Conservation (phyloP, 2,888 invertebrate genomes). For the Patella depressa region DNA sequence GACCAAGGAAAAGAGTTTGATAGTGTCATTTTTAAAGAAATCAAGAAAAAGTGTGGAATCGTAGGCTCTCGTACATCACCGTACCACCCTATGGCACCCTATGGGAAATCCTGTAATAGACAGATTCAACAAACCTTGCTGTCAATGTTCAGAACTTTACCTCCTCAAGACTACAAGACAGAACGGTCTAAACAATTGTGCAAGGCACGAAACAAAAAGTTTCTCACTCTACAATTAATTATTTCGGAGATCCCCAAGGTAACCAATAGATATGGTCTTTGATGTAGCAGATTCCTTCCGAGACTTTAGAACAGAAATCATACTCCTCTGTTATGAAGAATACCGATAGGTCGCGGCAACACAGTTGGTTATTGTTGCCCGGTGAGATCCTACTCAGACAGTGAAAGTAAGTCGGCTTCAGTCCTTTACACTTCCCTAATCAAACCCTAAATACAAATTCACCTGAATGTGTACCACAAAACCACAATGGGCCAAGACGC, state of each 20-base stretch:
- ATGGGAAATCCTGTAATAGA: conserved; percentile 20
- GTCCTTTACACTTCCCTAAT: no score
- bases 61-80: conserved; percentile 13
- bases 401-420: no score
- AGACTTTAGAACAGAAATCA: not conserved
- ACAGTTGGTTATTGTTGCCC: conserved; percentile 19
- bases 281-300: not conserved
- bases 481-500: no score
- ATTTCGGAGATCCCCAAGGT: conserved; percentile 15
- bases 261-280: conserved; percentile 18
- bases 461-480: no score
- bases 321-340: not conserved
- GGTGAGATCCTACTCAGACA: conserved; percentile 5
- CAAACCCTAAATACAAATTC: no score
- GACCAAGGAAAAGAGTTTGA: conserved; percentile 25
- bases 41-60: conserved; percentile 20
- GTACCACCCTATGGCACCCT: no score
- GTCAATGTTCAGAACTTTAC: conserved; percentile 17
- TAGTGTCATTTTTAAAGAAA: conserved; percentile 14
- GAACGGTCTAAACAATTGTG: conserved; percentile 4
- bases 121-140: conserved; percentile 20
- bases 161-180: not conserved
- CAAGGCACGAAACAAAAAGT: not conserved
- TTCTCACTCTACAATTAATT: not conserved
- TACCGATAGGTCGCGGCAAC: no score